A percentile compares a stretch with the other conserved stretches of the same genome.
Evolutionary conservation across 2,888 invertebrate genomes (phyloP).

Genomic region (Scaptomyza tumidula): DNA sequence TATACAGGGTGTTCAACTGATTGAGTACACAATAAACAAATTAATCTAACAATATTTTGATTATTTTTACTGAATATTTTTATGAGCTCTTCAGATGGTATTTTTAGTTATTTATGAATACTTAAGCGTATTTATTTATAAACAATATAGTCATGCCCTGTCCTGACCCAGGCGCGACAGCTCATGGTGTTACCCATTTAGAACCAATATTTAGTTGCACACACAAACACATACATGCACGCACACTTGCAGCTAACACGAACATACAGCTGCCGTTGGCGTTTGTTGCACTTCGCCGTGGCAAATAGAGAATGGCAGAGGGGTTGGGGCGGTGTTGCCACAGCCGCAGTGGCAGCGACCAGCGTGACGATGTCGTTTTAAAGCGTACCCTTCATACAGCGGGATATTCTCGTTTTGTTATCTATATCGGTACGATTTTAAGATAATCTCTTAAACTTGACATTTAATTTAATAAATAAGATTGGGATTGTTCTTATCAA

Average conservation of each 20-base stretch:
- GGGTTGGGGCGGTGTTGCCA: conserved; percentile 21
- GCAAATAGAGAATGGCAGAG: not conserved
- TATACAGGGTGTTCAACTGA: conserved; percentile 12
- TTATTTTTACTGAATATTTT: not conserved
- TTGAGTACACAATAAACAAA: not conserved
- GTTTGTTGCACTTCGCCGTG: conserved; percentile 37
- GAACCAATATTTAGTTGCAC: conserved; percentile 54
- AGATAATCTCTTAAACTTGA: no score
- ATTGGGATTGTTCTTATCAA: no score
- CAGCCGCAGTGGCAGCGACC: conserved; percentile 25
- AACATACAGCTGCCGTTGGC: conserved; percentile 39
- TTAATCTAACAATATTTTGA: no score
- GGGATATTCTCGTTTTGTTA: not conserved
- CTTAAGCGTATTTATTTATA: not conserved
- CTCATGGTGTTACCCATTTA: conserved; percentile 7
- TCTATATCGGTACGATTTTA: no score
- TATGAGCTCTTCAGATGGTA: not conserved
- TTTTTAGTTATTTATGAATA: not conserved
- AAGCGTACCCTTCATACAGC: not conserved
- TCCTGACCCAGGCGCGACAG: not conserved
- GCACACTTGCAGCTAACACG: conserved; percentile 35
- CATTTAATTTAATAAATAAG: no score
- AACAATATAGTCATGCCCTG: not conserved
- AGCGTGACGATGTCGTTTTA: conserved; percentile 36
- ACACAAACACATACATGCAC: not conserved